These are phyloP conservation scores for Danio kyathit DNA, from an alignment of 2,797 vertebrate species.

Conservation along the genomic window DNA sequence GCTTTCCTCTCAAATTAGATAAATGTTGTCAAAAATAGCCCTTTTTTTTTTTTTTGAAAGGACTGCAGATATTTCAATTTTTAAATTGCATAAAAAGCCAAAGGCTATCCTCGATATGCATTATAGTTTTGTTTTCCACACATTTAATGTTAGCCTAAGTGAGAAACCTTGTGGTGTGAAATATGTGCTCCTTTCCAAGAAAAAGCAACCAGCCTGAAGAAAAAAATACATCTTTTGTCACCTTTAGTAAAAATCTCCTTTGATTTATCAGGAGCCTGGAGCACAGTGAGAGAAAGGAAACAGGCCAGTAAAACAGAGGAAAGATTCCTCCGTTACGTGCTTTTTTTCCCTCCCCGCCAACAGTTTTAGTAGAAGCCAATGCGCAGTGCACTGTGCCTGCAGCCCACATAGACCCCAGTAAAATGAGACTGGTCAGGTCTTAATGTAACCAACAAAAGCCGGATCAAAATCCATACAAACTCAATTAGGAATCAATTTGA, in stretches of 20 bases:
- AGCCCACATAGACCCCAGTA: conserved; percentile 81
- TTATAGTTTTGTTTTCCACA: conserved; percentile 9
- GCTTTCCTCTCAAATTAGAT: conserved; percentile 8
- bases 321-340: conserved; percentile 46
- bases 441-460: conserved; percentile 88
- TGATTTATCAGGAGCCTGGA: conserved; percentile 47
- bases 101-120: not conserved
- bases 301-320: conserved; percentile 47
- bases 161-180: conserved; percentile 31
- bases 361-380: conserved; percentile 69
- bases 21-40: conserved; percentile 18
- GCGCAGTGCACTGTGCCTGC: conserved; percentile 76
- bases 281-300: conserved; percentile 45
- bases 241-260: conserved; percentile 47
- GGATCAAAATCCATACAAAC: conserved; percentile 88
- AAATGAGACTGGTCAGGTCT: conserved; percentile 85
- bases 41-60: not conserved
- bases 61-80: conserved; percentile 23
- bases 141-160: conserved; percentile 23
- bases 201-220: conserved; percentile 38
- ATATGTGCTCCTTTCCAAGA: conserved; percentile 24
- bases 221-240: conserved; percentile 47
- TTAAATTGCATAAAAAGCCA: conserved; percentile 9
- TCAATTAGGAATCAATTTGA: conserved; percentile 90
- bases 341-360: conserved; percentile 15